These are phyloP conservation scores for Forpus xanthops DNA, from an alignment of 2,797 vertebrate species.

Conservation along the genomic window DNA sequence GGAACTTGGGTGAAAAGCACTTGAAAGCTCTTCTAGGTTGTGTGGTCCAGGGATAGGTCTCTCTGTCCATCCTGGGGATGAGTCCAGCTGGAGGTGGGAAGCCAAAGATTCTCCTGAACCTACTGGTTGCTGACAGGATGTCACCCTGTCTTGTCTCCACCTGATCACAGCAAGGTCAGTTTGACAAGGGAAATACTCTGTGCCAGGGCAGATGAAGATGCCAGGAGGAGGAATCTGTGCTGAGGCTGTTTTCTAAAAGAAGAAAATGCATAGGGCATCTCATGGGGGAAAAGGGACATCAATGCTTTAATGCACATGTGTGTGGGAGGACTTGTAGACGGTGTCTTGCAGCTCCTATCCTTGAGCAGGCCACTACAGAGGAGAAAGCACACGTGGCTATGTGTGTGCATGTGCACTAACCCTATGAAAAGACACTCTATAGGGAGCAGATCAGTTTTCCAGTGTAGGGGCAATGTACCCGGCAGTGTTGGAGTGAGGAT, in stretches of 20 bases:
- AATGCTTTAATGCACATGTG: neutral
- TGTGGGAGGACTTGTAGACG: no score
- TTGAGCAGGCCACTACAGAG: neutral
- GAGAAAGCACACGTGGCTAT: neutral
- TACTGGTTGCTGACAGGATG: neutral
- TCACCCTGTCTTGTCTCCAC: neutral
- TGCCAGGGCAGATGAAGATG: neutral
- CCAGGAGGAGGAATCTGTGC: neutral
- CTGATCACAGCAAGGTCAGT: neutral
- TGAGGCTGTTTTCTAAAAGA: neutral
- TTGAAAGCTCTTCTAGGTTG: neutral
- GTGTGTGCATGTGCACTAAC: neutral
- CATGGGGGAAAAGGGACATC: neutral
- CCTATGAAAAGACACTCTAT: neutral
- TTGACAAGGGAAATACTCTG: neutral
- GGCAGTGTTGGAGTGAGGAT: neutral
- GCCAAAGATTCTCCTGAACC: neutral
- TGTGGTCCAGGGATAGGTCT: neutral
- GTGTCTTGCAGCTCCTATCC: neutral
- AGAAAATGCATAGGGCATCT: neutral
- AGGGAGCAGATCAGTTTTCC: neutral
- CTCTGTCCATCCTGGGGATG: neutral
- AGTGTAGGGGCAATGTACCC: neutral
- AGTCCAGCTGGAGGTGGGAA: neutral
- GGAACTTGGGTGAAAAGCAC: neutral